Evolutionary conservation across 2,797 vertebrate genomes (phyloP).

Genomic region (Psittacula derbiana): DNA sequence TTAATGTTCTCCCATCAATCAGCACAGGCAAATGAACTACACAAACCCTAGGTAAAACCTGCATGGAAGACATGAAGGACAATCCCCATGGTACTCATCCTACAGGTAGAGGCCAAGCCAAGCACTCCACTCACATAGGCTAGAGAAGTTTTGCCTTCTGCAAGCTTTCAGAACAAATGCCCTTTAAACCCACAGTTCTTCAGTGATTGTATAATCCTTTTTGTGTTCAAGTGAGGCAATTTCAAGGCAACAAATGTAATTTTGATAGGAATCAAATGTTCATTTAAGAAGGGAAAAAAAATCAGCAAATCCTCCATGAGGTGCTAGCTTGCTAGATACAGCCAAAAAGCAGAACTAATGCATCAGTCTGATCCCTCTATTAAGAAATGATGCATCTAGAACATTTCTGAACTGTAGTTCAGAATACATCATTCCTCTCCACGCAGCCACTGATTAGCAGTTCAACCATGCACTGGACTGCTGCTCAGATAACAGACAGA

Average conservation of each 20-base stretch:
- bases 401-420: background rate
- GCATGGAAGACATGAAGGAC: background rate
- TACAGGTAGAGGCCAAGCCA: background rate
- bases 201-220: background rate
- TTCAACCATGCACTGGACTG: background rate
- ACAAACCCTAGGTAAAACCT: background rate
- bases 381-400: background rate
- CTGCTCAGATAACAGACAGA: background rate
- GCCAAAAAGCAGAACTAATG: constrained; percentile 1
- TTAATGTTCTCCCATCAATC: background rate
- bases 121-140: background rate
- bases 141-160: background rate
- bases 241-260: background rate
- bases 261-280: constrained; percentile 35
- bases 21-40: background rate
- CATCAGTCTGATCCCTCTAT: background rate
- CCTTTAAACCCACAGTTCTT: background rate
- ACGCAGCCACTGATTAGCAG: background rate
- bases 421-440: background rate
- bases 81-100: background rate
- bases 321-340: background rate
- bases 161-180: background rate
- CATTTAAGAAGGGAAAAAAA: background rate
- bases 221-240: background rate
- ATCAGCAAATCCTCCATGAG: background rate